Evolutionary conservation across 2,888 invertebrate genomes (phyloP), one percentile per base, ranked within the genome.

Genomic region (Neoascia interrupta): DNA sequence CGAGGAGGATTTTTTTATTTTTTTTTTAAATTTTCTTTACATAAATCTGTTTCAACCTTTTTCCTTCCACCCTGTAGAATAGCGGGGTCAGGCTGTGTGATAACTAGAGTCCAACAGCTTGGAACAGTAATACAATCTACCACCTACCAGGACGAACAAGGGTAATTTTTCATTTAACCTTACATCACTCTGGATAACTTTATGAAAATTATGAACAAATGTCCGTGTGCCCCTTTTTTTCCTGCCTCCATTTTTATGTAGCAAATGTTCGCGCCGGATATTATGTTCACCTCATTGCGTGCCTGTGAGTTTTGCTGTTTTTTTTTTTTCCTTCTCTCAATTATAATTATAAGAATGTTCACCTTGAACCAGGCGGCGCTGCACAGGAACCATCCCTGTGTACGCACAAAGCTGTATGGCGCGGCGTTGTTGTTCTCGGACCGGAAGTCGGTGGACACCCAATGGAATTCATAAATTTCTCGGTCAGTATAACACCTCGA

Each of bases 101-200:
- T n/a, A n/a, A n/a, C n/a, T n/a, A n/a, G n/a, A n/a, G n/a, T 15
- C 19, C 16, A 43, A 31, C 26, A 41, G 10, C 49, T 39, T 15
- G 16, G 18, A 56, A 41, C 18, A n/a, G n/a, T n/a, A n/a, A n/a
- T n/a, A n/a, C n/a, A n/a, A n/a, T n/a, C n/a, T n/a, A n/a, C n/a
- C n/a, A n/a, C n/a, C n/a, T n/a, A n/a, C n/a, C n/a, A 45, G 6
- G 28, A 53, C 28, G 26, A n/a, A 43, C 8, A 53, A 28, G 11
- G 64, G 10, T 31, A 41, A 69, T 69, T 76, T 76, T 70, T 66
- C 70, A 76, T 64, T 70, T 53, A 64, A 39, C 53, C 70, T 76
- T 64, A 64, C 58, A 76, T 53, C 56, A 76, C 13, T 60, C 43
- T 45, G 28, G 34, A 45, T 58, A 51, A 53, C 45, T 23, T 23